Base-by-base conservation (phyloP, 2,888 invertebrate genomes). In the Erpobdella octoculata region DNA sequence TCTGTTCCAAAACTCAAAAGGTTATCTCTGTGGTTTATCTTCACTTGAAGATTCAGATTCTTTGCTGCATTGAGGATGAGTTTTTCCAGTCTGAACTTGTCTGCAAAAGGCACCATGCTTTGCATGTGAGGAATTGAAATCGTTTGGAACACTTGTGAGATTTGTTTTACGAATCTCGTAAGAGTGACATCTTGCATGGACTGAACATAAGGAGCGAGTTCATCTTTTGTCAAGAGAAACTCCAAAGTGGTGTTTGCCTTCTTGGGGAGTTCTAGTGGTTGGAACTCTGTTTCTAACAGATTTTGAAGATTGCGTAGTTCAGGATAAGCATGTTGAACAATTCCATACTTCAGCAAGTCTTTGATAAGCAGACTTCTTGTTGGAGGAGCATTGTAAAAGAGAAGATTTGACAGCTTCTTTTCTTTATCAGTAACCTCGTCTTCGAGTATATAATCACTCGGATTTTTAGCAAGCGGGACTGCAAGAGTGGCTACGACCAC, bases 391-490 rank as follows among this genome's bases (percentile, higher is more conserved):
- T 89, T 88, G 6, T 96, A 85, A 9, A 93, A 92, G 8, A 97
- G 86, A 25, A 97, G 85, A 0, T 92, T 90, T 0, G 96, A 93
- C 46, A 97, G 85, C 46, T 92, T 88, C 81, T 94, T 92, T 0
- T 94, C 93, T 84, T 97, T 98, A 81, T 96, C 95, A 77, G 92
- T 93, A 83, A 98, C 97, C 0, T 97, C 96, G 75, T 80, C 77
- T 84, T 98, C 97, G 76, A 98, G 91, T 78, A 96, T 93, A 9
- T 95, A 89, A 83, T 97, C 96, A 79, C 97, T 93, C 84, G 96
- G 95, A 0, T 92, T 95, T 84, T 93, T 93, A 0, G 91, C 89
- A 78, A 94, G 86, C 0, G 94, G 97, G 74, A 99, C 93, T 0
- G 96, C 91, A 21, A 99, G 85, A 0, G 95, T 95, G 0, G 98